phyloP scores from a whole-genome alignment of 1,140 invertebrate species.

The Ganaspis sp. region DNA sequence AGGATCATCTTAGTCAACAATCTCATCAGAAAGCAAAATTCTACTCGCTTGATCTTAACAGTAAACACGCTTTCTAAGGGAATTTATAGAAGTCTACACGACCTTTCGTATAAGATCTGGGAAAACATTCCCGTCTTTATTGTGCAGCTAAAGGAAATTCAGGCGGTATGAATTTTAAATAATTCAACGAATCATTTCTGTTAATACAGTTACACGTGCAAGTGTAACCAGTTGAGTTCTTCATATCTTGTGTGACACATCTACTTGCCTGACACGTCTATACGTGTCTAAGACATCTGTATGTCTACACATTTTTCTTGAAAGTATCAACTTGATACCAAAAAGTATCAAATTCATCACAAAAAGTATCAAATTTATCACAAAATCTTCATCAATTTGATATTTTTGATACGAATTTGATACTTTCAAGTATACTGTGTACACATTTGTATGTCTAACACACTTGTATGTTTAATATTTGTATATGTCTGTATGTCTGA shows the following conservation, averaged over 20 bases:
- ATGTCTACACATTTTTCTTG: no score
- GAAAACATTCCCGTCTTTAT: neutral
- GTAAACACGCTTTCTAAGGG: neutral
- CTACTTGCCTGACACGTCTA: neutral
- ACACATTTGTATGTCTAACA: no score
- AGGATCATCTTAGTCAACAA: neutral
- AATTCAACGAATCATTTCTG: conserved; percentile 6
- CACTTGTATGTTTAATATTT: no score
- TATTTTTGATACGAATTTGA: no score
- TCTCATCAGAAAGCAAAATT: conserved; percentile 4
- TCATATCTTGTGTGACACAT: conserved; percentile 13
- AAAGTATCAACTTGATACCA: no score
- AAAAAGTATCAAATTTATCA: no score
- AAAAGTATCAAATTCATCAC: no score
- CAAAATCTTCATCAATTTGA: no score
- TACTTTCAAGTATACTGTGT: no score
- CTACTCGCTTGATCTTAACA: conserved; percentile 10
- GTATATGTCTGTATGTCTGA: no score
- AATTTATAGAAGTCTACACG: neutral
- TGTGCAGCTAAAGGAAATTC: neutral
- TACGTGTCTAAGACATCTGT: no score
- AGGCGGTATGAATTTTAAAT: neutral
- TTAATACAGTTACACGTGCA: neutral
- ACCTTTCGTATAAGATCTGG: neutral
- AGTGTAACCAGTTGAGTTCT: neutral